Base-by-base conservation (phyloP, 1,140 invertebrate genomes). In the Asbolus verrucosus region DNA sequence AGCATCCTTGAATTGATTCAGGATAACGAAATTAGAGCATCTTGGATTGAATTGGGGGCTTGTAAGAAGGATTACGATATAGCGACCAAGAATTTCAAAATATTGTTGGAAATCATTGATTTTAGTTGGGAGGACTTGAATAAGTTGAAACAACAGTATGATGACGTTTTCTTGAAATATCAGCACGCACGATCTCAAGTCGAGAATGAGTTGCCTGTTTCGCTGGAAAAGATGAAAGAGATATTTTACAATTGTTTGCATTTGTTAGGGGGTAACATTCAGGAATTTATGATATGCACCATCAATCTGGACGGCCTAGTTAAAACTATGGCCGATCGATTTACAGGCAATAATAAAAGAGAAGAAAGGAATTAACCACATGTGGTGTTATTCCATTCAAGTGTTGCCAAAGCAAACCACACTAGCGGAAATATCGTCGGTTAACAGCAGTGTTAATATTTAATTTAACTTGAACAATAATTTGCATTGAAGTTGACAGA, bases 51-150 rank as follows among this genome's bases (percentile, higher is more conserved):
- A 27, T 75, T 73, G 65, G 69, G 70, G 9, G 46, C 67, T 4
- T 72, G 71, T 16, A 74, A 78, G 19, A 70, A 70, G 43, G 75
- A 80, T 69, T 79, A 74, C 59, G 69, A 74, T 15, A 69, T 75
- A 43, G 78, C 77, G 6, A 65, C 74, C n/a, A 76, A 78, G 15
- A 80, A 80, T 65, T 76, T 80, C 50, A 77, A 77, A 65, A 75
- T 79, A 15, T 73, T 80, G 27, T 66, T 80, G 18, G 75, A 80
- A 67, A 73, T 73, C 33, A 73, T 77, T 27, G 78, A 76, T 54
- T 70, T 80, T 24, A 75, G 73, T 38, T 60, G 70, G 5, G 43
- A 69, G 39, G 74, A 77, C 18, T 65, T 79, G 38, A 63, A 74
- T 11, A 76, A 77, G 66, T 62, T 79, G 15, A 74, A 77, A 65